phyloP scores from a whole-genome alignment of 2,113 vertebrate genomes.

The Coturnix japonica region DNA sequence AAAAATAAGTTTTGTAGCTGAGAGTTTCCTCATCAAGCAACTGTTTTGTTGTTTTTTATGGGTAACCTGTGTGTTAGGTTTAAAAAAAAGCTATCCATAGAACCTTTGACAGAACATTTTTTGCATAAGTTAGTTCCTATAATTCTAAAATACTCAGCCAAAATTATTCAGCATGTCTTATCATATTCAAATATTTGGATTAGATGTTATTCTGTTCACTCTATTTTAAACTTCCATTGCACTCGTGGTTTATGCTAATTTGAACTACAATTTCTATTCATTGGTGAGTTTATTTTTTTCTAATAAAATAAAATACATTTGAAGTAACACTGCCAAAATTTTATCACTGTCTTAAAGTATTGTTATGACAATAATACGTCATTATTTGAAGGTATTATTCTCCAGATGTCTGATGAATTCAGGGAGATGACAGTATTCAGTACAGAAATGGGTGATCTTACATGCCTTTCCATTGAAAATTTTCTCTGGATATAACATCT shows the following conservation, averaged over 20 bases:
- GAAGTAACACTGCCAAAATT: neutral
- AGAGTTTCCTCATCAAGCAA: too few relatives aligned
- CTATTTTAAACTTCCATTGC: neutral
- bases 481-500: neutral
- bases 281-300: neutral
- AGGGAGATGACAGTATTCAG: neutral
- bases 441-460: neutral
- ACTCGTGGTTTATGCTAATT: neutral
- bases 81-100: too few relatives aligned
- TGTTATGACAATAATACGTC: neutral
- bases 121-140: too few relatives aligned
- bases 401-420: neutral
- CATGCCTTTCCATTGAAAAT: neutral
- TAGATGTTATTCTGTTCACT: neutral
- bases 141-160: neutral
- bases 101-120: too few relatives aligned
- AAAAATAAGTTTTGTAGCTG: too few relatives aligned
- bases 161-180: neutral
- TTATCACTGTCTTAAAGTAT: neutral
- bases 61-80: too few relatives aligned
- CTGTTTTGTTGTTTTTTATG: too few relatives aligned
- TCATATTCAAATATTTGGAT: neutral
- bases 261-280: neutral
- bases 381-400: neutral
- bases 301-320: neutral